Evolutionary conservation across 2,888 invertebrate species (phyloP).

Genomic region (Xiphydria camelus): DNA sequence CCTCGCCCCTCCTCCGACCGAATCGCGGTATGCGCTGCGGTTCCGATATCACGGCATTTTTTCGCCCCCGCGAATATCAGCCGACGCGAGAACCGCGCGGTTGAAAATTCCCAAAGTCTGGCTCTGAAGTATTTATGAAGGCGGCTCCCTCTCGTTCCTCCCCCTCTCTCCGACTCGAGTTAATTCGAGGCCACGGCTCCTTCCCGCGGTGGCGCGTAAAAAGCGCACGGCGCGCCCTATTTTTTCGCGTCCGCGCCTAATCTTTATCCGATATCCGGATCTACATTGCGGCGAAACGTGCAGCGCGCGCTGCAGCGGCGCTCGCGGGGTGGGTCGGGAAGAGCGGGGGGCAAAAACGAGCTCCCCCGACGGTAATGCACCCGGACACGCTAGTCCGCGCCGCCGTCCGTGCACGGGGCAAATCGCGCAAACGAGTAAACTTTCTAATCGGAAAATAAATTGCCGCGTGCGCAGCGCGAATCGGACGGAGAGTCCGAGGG

Average conservation of each 20-base stretch:
- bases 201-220: conserved; percentile 18
- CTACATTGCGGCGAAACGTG: conserved; percentile 30
- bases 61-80: conserved; percentile 27
- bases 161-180: conserved; percentile 21
- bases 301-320: conserved; percentile 16
- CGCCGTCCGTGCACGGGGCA: conserved; percentile 21
- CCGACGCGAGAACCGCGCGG: conserved; percentile 35
- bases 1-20: neutral
- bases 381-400: conserved; percentile 26
- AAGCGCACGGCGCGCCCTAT: conserved; percentile 12
- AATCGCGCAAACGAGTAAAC: conserved; percentile 31
- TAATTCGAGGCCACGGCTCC: conserved; percentile 26
- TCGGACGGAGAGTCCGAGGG: too few relatives aligned
- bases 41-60: conserved; percentile 29
- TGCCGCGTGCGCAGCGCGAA: too few relatives aligned
- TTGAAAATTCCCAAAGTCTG: conserved; percentile 47
- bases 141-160: conserved; percentile 23
- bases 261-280: conserved; percentile 45
- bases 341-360: conserved; percentile 23
- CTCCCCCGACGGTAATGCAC: conserved; percentile 27
- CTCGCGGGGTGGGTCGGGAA: conserved; percentile 1
- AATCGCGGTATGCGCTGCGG: conserved; percentile 17
- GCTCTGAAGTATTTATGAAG: conserved; percentile 50
- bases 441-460: conserved; percentile 35
- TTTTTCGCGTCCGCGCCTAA: conserved; percentile 24